These are phyloP conservation scores for Caenorhabditis sp. DNA, from an alignment of 2,888 invertebrate genomes.

Conservation along the genomic window DNA sequence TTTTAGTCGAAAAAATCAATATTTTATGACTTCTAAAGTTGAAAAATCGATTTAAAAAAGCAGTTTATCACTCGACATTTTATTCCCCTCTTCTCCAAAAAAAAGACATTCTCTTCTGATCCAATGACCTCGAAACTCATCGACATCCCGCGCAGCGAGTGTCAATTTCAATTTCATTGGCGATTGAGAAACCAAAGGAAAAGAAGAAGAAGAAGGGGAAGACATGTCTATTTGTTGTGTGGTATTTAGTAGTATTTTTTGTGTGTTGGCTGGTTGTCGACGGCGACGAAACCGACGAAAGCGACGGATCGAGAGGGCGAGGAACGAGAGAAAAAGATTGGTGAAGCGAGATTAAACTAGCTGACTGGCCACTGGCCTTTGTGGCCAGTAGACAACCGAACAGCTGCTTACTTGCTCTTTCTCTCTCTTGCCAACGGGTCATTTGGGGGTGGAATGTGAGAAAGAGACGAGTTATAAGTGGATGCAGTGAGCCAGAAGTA, in stretches of 20 bases:
- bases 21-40: neutral
- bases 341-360: constrained; percentile 16
- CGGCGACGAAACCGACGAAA: too few relatives aligned
- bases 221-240: constrained; percentile 21
- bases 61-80: neutral
- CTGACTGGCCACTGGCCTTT: neutral
- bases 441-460: neutral
- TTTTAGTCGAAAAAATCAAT: too few relatives aligned
- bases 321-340: constrained; percentile 3
- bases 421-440: neutral
- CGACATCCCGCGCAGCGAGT: neutral
- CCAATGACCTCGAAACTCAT: neutral
- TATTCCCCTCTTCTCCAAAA: too few relatives aligned
- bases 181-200: neutral
- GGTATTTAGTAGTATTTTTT: neutral
- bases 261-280: too few relatives aligned
- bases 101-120: neutral
- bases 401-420: constrained; percentile 6
- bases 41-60: neutral
- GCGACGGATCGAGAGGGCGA: neutral
- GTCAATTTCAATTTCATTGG: constrained; percentile 6
- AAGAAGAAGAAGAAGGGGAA: neutral
- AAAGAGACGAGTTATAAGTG: neutral
- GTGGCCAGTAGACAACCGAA: neutral
- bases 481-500: too few relatives aligned